phyloP scores from a whole-genome alignment of 2,797 vertebrate species.

The Pelochelys cantorii region DNA sequence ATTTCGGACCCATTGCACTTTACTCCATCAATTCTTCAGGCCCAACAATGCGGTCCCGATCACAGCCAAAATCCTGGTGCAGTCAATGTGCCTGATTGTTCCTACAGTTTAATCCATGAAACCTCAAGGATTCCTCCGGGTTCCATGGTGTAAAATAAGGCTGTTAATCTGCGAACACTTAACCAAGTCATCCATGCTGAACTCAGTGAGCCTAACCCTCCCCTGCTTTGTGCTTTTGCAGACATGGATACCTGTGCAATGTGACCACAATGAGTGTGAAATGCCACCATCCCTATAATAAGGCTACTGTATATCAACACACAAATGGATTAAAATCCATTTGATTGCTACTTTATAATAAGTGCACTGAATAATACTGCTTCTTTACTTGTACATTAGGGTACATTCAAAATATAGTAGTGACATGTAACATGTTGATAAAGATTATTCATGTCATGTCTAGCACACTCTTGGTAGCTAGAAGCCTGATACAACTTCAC shows the following conservation, averaged over 20 bases:
- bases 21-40: neutral
- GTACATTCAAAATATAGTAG: neutral
- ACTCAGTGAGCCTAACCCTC: neutral
- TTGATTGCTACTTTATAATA: neutral
- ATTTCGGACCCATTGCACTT: neutral
- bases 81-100: neutral
- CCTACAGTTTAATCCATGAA: neutral
- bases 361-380: neutral
- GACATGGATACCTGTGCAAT: neutral
- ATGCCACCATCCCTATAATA: neutral
- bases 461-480: neutral
- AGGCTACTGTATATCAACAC: neutral
- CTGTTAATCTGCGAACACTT: neutral
- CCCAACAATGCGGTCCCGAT: neutral
- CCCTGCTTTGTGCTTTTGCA: neutral
- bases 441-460: neutral
- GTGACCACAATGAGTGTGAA: neutral
- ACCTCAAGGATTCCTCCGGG: neutral
- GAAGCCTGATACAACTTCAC: rapidly evolving
- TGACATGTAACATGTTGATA: neutral
- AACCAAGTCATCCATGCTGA: no score
- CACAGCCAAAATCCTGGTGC: neutral
- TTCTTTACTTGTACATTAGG: neutral
- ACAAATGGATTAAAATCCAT: neutral
- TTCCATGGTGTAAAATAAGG: neutral